These are phyloP conservation scores for Melanostoma mellinum DNA, from an alignment of 2,888 invertebrate genomes.

Conservation along the genomic window DNA sequence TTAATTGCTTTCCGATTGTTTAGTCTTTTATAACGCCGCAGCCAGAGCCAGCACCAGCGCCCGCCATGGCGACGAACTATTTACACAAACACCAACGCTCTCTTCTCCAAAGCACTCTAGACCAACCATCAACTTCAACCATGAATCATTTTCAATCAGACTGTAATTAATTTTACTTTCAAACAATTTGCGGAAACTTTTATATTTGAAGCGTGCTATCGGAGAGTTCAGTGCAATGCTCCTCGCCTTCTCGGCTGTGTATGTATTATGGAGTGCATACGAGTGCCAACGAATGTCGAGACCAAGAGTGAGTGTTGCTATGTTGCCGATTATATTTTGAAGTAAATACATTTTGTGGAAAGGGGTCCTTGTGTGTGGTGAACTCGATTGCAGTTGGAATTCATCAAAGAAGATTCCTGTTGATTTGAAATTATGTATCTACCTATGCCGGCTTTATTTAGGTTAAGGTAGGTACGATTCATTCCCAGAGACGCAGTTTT, in stretches of 20 bases:
- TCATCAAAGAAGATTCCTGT: conserved; percentile 39
- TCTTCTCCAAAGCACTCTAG: conserved; percentile 8
- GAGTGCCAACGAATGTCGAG: conserved; percentile 15
- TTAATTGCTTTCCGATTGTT: conserved; percentile 70
- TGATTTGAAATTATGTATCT: conserved; percentile 19
- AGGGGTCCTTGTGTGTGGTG: conserved; percentile 8
- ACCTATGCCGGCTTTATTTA: conserved; percentile 15
- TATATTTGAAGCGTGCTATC: conserved; percentile 50
- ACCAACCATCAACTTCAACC: conserved; percentile 54
- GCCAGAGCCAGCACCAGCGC: background rate
- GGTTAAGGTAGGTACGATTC: conserved; percentile 16
- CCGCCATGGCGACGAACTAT: conserved; percentile 21
- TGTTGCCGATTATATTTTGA: conserved; percentile 54
- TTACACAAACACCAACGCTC: conserved; percentile 6
- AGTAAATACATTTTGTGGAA: conserved; percentile 28
- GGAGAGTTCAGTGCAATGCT: conserved; percentile 23
- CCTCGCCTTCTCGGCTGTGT: background rate
- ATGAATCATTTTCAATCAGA: conserved; percentile 70
- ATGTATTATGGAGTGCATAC: background rate
- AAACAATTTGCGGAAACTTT: conserved; percentile 67
- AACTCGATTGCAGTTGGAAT: conserved; percentile 32
- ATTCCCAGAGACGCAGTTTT: conserved; percentile 6
- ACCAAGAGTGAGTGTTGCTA: conserved; percentile 23
- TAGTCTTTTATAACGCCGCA: conserved; percentile 35
- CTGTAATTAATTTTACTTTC: conserved; percentile 71